phyloP scores from a whole-genome alignment of 2,113 vertebrate genomes.

The Pycnonotus jocosus region DNA sequence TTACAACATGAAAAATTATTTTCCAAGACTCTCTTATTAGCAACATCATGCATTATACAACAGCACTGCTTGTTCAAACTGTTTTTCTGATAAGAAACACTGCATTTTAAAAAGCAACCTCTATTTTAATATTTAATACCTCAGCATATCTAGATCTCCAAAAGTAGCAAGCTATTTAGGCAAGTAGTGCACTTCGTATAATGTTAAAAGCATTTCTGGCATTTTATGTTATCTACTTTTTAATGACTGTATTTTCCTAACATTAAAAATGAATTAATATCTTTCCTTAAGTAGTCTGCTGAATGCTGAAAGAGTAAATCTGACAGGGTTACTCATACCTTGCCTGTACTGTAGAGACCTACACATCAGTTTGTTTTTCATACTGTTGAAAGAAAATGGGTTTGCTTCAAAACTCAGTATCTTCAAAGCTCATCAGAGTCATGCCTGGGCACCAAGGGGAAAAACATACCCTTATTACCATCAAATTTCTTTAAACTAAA shows the following conservation, averaged over 20 bases:
- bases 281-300: constrained; percentile 73
- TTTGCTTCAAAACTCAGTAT: not conserved
- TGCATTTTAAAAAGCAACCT: constrained; percentile 76
- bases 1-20: constrained; percentile 63
- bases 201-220: constrained; percentile 82
- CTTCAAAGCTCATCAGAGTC: not conserved
- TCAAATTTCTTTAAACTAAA: not conserved
- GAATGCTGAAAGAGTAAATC: constrained; percentile 63
- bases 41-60: constrained; percentile 76
- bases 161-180: constrained; percentile 76
- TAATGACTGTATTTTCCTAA: constrained; percentile 80
- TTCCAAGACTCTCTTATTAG: constrained; percentile 73
- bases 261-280: constrained; percentile 85
- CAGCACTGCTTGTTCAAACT: constrained; percentile 71
- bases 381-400: constrained; percentile 45
- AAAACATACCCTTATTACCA: not conserved
- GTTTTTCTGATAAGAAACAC: constrained; percentile 74
- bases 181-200: constrained; percentile 71
- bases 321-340: constrained; percentile 66
- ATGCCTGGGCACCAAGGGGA: not conserved
- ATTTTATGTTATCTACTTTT: constrained; percentile 78
- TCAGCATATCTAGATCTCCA: constrained; percentile 71
- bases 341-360: constrained; percentile 23
- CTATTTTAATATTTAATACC: constrained; percentile 82
- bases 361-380: constrained; percentile 18